Evolutionary conservation across 2,797 vertebrate genomes (phyloP), one percentile per base, ranked within the genome.

Genomic region (Artibeus lituratus): DNA sequence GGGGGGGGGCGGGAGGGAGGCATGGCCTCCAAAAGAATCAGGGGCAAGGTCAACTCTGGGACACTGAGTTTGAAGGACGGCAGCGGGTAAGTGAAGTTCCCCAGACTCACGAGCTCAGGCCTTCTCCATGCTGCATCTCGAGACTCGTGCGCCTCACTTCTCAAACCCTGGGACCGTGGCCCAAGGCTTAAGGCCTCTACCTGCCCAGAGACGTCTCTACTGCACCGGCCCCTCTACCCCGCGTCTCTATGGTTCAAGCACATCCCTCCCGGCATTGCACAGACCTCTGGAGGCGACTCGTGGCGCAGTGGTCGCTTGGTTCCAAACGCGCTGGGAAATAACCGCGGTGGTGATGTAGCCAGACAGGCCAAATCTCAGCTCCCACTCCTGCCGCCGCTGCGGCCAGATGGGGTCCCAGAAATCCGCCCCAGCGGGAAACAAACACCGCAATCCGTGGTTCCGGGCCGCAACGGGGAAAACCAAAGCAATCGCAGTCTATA

Each of bases 21-120:
- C 87, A 70, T 82, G 81, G 32, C 18, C 55, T 37, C 91, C 81
- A 69, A 57, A 65, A 51, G 72, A 77, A 32, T 57, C 59, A 42
- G 12, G 77, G 37, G 6, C 42, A 26, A 42, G 57, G 76, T 39
- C 32, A 35, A 76, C 19, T 10, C 37, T 15, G 37, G 8, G 87
- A 53, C 6, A n/a, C 44, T 65, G 26, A 49, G 15, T n/a, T 84
- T 4, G 84, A 5, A 47, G 65, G 29, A 4, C 59, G 37, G 84
- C 74, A 15, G 32, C 5, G 5, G 42, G 44, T 16, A 29, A 22
- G 26, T 26, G 35, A 73, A 73, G 24, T 3, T 39, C 15, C 65
- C 21, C 22, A 32, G 69, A 21, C 15, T 39, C 81, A 51, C 29
- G 32, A 7, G 14, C 35, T 29, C 55, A 3, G 32, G 44, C 22